These are phyloP conservation scores for Chelonia mydas DNA, from an alignment of 2,797 vertebrate genomes.

Conservation along the genomic window DNA sequence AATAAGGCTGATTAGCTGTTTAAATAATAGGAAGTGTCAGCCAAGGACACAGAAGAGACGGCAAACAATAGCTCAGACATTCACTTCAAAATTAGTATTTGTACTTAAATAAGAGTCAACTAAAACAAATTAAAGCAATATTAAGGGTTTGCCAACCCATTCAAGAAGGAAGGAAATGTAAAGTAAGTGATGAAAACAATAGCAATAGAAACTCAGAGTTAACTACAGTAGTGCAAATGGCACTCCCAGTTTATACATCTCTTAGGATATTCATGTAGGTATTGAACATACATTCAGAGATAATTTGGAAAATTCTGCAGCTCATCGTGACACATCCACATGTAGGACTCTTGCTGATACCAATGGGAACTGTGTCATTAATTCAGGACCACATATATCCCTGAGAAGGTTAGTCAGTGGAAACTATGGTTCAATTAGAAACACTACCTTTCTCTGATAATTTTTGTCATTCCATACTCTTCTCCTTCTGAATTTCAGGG, in stretches of 20 bases:
- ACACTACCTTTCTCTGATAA: neutral
- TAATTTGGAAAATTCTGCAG: neutral
- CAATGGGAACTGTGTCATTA: neutral
- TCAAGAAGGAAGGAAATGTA: neutral
- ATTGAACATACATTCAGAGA: neutral
- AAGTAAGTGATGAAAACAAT: neutral
- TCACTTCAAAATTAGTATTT: neutral
- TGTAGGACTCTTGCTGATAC: neutral
- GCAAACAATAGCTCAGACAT: slow-evolving; percentile 30
- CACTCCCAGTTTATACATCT: neutral
- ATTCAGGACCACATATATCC: neutral
- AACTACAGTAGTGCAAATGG: neutral
- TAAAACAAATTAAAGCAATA: neutral
- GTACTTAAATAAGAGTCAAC: slow-evolving; percentile 14
- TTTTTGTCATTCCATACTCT: neutral
- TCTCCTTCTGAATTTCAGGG: neutral
- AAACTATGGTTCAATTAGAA: neutral
- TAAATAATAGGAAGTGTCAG: slow-evolving; percentile 62
- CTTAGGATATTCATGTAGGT: neutral
- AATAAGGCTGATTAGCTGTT: slow-evolving; percentile 19
- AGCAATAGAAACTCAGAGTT: neutral
- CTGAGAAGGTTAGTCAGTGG: neutral
- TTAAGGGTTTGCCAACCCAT: neutral
- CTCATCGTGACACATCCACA: neutral
- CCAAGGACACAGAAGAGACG: slow-evolving; percentile 1